Evolutionary conservation across 2,113 vertebrate species (phyloP), one percentile per base, ranked within the genome.

Genomic region (Xenus cinereus): DNA sequence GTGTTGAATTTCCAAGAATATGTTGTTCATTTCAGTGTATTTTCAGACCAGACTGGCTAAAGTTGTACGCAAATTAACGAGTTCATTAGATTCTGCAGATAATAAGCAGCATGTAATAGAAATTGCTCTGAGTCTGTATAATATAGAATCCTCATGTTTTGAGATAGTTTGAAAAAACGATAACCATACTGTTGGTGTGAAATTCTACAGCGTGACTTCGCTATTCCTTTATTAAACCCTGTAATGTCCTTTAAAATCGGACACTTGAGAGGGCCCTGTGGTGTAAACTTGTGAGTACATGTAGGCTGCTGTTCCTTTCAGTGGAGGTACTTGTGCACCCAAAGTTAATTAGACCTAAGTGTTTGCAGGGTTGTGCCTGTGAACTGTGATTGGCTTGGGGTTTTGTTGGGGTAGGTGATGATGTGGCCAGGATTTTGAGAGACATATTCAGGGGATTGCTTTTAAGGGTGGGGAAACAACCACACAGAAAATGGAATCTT

Each of bases 381-480:
- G 48, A 79, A 68, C 33, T 69, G 13, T 4, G 11, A 9, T 39
- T 72, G 30, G 75, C 7, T 10, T 60, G 30, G 33, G 4, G 6
- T 87, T 41, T 77, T 88, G 15, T 17, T 68, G 27, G 7, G 4
- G 23, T 84, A 24, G 41, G 14, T 74, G 59, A 54, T 59, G 50
- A 35, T 46, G 32, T 59, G 16, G 12, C 26, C 3, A 1, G 46
- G 80, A 84, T 86, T 83, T 73, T 66, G n/a, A 66, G 41, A 67
- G 37, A n/a, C 1, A 1, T 53, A 16, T 67, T 77, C 46, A 46
- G 15, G 13, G n/a, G 6, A 16, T 50, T 89, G 19, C 33, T 71
- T 92, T 37, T 81, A 89, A 90, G 32, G 4, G 8, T 11, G 4
- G 7, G 28, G 2, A 0, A 4, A 32, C 48, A 69, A 24, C 0